Evolutionary conservation across 2,888 invertebrate genomes (phyloP), one percentile per base, ranked within the genome.

Genomic region (Elmis aenea): DNA sequence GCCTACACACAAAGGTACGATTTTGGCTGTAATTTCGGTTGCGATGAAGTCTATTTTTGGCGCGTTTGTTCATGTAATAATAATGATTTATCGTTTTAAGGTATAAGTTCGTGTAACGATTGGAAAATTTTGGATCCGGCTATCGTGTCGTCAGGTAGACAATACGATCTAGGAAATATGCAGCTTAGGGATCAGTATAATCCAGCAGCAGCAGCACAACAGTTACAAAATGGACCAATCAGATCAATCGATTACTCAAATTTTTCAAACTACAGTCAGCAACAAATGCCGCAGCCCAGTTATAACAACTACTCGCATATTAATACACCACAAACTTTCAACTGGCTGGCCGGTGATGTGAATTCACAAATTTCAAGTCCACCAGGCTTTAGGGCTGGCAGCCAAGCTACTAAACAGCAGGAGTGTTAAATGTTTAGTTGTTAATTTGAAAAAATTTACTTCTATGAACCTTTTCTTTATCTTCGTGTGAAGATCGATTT

Each of bases 121-220:
- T 91, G 91, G 90, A 87, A 90, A 55, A 80, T 87, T 51, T 79
- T 93, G 75, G 94, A 95, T 74, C 92, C 94, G 40, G 93, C 93
- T 51, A 93, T 94, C 55, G 79, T 90, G 66, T 82, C 83, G 45
- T 84, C 80, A 46, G 82, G 80, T 45, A 78, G 80, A 46, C 73
- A 71, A 64, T 72, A 69, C 59, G 69, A 69, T 55, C 43, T 64
- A 46, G 55, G 62, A 11, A 64, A 59, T 50, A 50, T 61, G 46
- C 69, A 66, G 38, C 60, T 61, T 31, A 64, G 66, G 45, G 65
- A 66, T 30, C 62, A 61, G 37, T 58, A 54, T 30, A 38, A 33
- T 16, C 40, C 42, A 18, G 26, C 38, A 25, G 13, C 13, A 13
- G 33, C 38, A 25, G 27, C 34, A 15, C 45, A 38, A 29, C 51